Base-by-base conservation (phyloP, 2,888 invertebrate species). In the Anaspis maculata region DNA sequence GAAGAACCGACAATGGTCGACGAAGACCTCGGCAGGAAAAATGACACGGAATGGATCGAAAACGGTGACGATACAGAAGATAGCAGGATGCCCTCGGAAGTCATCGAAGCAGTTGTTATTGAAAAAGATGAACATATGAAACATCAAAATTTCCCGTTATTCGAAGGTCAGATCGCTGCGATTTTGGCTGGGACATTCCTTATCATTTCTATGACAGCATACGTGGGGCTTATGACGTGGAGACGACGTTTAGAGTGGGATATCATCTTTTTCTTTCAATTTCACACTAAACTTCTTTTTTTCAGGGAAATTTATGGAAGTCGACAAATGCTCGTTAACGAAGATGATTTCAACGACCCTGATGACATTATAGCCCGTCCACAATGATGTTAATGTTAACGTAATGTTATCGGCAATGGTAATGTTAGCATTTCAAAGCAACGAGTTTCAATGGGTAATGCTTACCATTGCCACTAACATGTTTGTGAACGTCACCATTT, bases 291-390 rank as follows among this genome's bases (percentile, higher is more conserved):
- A n/a, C n/a, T n/a, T n/a, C n/a, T 32, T 37, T 58, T 54, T 47
- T 62, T 41, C 45, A 62, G 66, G 38, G 62, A 62, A 25, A 60
- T 65, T 32, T 62, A 62, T 45, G 62, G 62, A 12, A 68, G 65
- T 44, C 58, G 68, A 9, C 64, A 69, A 34, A 51, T 70, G 41
- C 54, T 70, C n/a, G 66, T 69, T 14, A 67, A 69, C 27, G 67
- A 64, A 9, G 19, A 19, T 32, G 67, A 53, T 23, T 63, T 66
- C 25, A 64, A 67, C 34, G 56, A 51, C 25, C 44, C 58, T 5
- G 61, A 58, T 30, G 66, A 68, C 41, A 51, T n/a, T n/a, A n/a
- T n/a, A n/a, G n/a, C n/a, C n/a, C n/a, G n/a, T n/a, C n/a, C n/a
- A n/a, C n/a, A n/a, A n/a, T n/a, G n/a, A n/a, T n/a, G n/a, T n/a